These are phyloP conservation scores for Colaptes auratus DNA, from an alignment of 2,113 vertebrate species.

Conservation along the genomic window DNA sequence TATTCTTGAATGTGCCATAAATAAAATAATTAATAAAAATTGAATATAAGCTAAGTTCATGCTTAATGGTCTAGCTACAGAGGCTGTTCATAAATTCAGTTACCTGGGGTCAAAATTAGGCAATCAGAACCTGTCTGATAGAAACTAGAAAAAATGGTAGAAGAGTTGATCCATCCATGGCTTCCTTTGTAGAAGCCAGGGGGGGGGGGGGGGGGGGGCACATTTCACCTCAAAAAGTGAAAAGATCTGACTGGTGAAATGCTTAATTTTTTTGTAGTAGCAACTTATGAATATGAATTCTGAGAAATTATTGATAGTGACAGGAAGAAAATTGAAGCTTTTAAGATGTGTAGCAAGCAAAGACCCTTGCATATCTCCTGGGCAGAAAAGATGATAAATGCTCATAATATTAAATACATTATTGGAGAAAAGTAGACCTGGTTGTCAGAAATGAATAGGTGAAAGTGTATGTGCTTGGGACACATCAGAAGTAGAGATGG, in stretches of 20 bases:
- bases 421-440: slow-evolving; percentile 31
- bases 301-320: slow-evolving; percentile 31
- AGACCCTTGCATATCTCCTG: slow-evolving; percentile 1
- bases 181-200: neutral
- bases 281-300: neutral
- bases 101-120: neutral
- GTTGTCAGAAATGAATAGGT: slow-evolving; percentile 52
- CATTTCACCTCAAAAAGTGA: neutral
- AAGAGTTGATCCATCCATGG: neutral
- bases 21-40: slow-evolving; percentile 10
- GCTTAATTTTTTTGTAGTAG: slow-evolving; percentile 2
- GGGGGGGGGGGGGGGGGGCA: too few species aligned
- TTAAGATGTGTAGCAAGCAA: neutral
- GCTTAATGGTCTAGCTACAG: neutral
- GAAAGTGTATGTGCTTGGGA: slow-evolving; percentile 39
- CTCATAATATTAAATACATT: slow-evolving; percentile 37
- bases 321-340: slow-evolving; percentile 40
- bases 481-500: slow-evolving; percentile 27
- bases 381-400: slow-evolving; percentile 39
- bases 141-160: neutral
- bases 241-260: neutral
- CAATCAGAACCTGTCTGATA: neutral
- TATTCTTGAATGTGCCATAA: neutral
- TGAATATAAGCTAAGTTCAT: neutral
- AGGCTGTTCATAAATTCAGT: neutral